Conservation (phyloP, 2,888 invertebrate species). For the Drosophila atroscutellata region DNA sequence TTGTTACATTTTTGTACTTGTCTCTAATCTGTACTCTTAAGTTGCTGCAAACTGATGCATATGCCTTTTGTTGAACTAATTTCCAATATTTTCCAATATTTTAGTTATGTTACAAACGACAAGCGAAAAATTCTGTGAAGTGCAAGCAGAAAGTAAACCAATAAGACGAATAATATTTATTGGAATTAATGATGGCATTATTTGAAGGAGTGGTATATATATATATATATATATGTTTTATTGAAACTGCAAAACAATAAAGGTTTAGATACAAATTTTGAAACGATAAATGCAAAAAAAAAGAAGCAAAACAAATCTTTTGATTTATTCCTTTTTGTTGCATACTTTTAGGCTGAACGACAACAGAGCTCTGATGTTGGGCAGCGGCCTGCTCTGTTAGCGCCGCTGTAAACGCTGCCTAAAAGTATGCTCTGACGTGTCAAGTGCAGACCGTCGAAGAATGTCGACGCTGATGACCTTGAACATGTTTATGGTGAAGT, state of each 20-base stretch:
- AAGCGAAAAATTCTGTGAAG: slow-evolving; percentile 33
- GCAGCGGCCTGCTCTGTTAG: neutral
- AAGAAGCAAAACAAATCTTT: neutral
- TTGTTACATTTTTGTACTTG: slow-evolving; percentile 52
- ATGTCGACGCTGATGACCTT: slow-evolving; percentile 20
- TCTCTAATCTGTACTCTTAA: slow-evolving; percentile 20
- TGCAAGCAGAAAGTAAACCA: slow-evolving; percentile 41
- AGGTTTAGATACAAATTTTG: slow-evolving; percentile 85
- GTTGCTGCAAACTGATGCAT: slow-evolving; percentile 20
- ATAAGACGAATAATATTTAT: slow-evolving; percentile 35
- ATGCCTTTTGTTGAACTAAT: slow-evolving; percentile 5
- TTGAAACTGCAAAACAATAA: slow-evolving; percentile 83
- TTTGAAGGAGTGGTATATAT: slow-evolving; percentile 39
- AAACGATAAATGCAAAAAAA: slow-evolving; percentile 81
- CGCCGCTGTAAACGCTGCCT: neutral
- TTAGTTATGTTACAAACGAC: slow-evolving; percentile 9
- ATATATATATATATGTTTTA: slow-evolving; percentile 57
- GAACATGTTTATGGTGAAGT: slow-evolving; percentile 7
- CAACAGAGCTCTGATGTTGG: neutral
- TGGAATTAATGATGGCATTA: slow-evolving; percentile 26
- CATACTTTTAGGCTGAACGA: slow-evolving; percentile 17
- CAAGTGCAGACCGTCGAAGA: neutral
- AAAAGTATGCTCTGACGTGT: slow-evolving; percentile 4
- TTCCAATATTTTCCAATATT: slow-evolving; percentile 12
- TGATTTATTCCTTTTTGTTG: neutral